These are phyloP conservation scores for Cerceris ruficornis DNA, from an alignment of 2,888 invertebrate genomes.

Conservation along the genomic window DNA sequence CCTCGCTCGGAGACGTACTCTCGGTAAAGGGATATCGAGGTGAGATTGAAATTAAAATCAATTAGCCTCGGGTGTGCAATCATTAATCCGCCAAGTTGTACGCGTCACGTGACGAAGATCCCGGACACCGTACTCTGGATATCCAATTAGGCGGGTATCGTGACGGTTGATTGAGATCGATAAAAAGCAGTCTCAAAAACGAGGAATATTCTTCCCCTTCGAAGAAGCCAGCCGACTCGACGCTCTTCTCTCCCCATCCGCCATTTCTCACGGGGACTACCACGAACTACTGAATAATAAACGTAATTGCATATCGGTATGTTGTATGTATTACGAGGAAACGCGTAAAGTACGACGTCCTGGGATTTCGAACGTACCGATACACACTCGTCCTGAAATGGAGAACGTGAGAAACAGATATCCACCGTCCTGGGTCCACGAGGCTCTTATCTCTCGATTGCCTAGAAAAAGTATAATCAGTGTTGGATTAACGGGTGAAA, in stretches of 20 bases:
- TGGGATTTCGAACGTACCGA: neutral
- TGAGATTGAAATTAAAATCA: slow-evolving; percentile 68
- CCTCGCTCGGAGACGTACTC: neutral
- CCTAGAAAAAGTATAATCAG: slow-evolving; percentile 26
- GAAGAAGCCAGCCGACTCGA: neutral
- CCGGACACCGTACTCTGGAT: slow-evolving; percentile 22
- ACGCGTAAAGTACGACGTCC: slow-evolving; percentile 29
- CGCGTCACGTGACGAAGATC: slow-evolving; percentile 38
- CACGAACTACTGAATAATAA: slow-evolving; percentile 19
- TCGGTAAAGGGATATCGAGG: slow-evolving; percentile 24
- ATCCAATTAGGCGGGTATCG: slow-evolving; percentile 42
- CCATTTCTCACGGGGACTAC: slow-evolving; percentile 18
- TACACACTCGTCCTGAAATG: slow-evolving; percentile 28
- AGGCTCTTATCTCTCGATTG: slow-evolving; percentile 25
- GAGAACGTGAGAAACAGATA: slow-evolving; percentile 59
- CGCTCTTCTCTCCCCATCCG: neutral
- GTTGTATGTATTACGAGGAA: slow-evolving; percentile 18
- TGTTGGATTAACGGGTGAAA: slow-evolving; percentile 49
- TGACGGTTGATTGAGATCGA: slow-evolving; percentile 47
- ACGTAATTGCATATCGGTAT: slow-evolving; percentile 29
- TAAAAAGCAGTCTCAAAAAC: slow-evolving; percentile 19
- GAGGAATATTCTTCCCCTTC: neutral
- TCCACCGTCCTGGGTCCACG: slow-evolving; percentile 17
- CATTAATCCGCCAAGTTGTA: slow-evolving; percentile 59
- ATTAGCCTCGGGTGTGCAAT: slow-evolving; percentile 65